Percentiles rank a stretch among this genome's conserved stretches.
These are phyloP conservation scores for Megalonaias nervosa DNA, from an alignment of 1,140 invertebrate genomes.

Conservation along the genomic window DNA sequence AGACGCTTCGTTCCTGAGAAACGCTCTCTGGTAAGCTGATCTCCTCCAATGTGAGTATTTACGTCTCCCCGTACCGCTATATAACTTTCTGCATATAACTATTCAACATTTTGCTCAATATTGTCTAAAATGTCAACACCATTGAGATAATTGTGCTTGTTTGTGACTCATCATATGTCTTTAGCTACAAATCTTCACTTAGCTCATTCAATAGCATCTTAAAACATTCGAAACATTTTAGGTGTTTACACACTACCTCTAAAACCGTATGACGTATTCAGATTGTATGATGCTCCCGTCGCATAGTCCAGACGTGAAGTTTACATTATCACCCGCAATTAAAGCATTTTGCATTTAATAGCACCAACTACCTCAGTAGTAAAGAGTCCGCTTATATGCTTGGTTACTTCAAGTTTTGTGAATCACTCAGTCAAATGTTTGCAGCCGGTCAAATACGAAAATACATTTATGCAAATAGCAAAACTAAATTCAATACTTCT, in stretches of 20 bases:
- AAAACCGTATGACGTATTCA: background rate
- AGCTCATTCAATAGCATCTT: background rate
- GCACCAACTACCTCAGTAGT: too few species aligned
- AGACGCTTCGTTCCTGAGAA: conserved; percentile 1
- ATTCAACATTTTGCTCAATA: background rate
- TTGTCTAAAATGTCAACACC: conserved; percentile 17
- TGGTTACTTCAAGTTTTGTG: too few species aligned
- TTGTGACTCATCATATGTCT: too few species aligned
- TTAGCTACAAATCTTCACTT: background rate
- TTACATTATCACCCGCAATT: too few species aligned
- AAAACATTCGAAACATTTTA: background rate
- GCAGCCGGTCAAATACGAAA: too few species aligned
- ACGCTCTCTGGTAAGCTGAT: background rate
- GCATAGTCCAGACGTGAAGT: background rate
- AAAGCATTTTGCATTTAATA: too few species aligned
- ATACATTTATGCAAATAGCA: too few species aligned
- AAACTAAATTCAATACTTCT: too few species aligned
- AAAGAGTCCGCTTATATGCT: too few species aligned
- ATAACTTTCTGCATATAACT: background rate
- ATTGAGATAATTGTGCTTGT: conserved; percentile 9
- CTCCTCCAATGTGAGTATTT: conserved; percentile 7
- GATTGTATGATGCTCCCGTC: background rate
- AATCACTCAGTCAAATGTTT: too few species aligned
- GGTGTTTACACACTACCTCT: background rate
- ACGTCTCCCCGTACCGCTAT: too few species aligned